Percentiles rank a stretch among this genome's conserved stretches.
Evolutionary conservation across 2,888 invertebrate genomes (phyloP).

Genomic region (Drosophila diplacantha): DNA sequence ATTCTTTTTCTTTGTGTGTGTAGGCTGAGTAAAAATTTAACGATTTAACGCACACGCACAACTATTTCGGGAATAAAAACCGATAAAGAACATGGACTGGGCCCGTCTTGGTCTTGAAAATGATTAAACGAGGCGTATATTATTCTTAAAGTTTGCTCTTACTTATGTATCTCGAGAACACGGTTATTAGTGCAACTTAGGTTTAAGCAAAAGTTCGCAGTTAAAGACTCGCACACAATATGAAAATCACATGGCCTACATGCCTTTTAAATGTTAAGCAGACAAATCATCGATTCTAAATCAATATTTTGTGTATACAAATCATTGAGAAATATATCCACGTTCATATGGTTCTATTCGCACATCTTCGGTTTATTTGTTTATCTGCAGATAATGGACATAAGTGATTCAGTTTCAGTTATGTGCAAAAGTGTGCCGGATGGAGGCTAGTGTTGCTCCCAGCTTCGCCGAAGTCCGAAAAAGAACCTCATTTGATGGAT

Average conservation of each 20-base stretch:
- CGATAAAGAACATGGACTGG: neutral
- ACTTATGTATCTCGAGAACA: neutral
- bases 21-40: conserved; percentile 14
- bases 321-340: conserved; percentile 36
- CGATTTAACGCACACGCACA: conserved; percentile 28
- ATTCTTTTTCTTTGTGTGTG: neutral
- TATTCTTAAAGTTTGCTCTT: neutral
- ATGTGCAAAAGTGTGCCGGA: conserved; percentile 29
- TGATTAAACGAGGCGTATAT: neutral
- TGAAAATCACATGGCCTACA: conserved; percentile 24
- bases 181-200: neutral
- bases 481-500: conserved; percentile 21
- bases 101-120: neutral
- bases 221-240: neutral
- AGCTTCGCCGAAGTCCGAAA: conserved; percentile 1
- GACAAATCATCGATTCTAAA: conserved; percentile 33
- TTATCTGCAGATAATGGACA: conserved; percentile 18
- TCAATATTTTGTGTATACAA: conserved; percentile 42
- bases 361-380: conserved; percentile 42
- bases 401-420: conserved; percentile 25
- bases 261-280: conserved; percentile 13
- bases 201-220: conserved; percentile 1
- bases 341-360: conserved; percentile 49
- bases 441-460: neutral
- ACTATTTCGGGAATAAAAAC: conserved; percentile 24